These are phyloP conservation scores for Amblyraja radiata DNA, from an alignment of 2,797 vertebrate species.

Conservation along the genomic window DNA sequence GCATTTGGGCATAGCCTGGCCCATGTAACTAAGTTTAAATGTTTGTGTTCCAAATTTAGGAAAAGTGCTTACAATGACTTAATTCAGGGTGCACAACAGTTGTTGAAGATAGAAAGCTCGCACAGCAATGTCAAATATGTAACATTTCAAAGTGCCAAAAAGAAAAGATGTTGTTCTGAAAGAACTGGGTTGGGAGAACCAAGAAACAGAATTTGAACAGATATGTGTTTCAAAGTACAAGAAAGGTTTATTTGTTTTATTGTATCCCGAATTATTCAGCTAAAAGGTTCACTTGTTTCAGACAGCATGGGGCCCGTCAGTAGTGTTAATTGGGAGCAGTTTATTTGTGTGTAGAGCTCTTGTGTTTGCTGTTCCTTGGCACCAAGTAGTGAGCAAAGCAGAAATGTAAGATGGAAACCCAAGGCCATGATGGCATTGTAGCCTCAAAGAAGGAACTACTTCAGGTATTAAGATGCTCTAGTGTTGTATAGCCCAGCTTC, in stretches of 20 bases:
- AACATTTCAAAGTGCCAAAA: neutral
- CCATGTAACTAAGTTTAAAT: neutral
- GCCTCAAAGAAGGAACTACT: no score
- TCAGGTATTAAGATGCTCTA: neutral
- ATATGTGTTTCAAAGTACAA: no score
- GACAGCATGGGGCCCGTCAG: neutral
- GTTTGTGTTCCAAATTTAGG: neutral
- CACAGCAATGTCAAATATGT: neutral
- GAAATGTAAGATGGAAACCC: conserved; percentile 6
- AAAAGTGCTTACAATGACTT: neutral
- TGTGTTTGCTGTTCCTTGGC: neutral
- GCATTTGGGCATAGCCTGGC: no score
- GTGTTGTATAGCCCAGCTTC: neutral
- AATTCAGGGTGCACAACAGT: neutral
- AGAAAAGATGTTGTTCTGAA: neutral
- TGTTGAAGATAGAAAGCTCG: neutral
- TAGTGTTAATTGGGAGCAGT: neutral
- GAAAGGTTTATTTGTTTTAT: neutral
- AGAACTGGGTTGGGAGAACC: neutral
- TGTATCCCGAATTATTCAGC: neutral
- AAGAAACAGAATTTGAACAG: neutral
- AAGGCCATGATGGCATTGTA: neutral
- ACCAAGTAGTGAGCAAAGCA: neutral
- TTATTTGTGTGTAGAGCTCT: no score
- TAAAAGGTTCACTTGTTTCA: neutral